phyloP scores from a whole-genome alignment of 2,113 vertebrate species.

The Charina bottae region DNA sequence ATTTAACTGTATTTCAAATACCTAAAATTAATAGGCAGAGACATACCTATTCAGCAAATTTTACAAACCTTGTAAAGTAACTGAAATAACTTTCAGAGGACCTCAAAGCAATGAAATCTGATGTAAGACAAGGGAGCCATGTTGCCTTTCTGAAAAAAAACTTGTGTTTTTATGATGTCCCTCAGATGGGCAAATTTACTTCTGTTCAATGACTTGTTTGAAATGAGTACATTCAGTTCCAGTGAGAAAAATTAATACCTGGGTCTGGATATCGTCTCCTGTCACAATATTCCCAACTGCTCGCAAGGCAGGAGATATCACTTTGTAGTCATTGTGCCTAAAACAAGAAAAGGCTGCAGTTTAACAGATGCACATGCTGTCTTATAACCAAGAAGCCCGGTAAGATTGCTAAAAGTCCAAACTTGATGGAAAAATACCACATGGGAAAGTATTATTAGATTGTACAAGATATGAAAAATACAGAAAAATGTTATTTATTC shows the following conservation, averaged over 20 bases:
- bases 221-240: not conserved
- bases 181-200: not conserved
- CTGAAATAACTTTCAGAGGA: not conserved
- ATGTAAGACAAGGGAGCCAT: not conserved
- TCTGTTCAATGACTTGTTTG: not conserved
- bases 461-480: not conserved
- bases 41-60: not conserved
- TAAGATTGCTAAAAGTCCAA: not conserved
- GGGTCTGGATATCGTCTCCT: slow-evolving; percentile 96
- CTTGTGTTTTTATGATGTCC: not conserved
- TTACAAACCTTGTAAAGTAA: not conserved
- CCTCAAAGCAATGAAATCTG: not conserved
- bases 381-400: slow-evolving; percentile 20
- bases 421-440: not conserved
- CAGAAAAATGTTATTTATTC: not conserved
- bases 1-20: not conserved
- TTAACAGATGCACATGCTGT: not conserved
- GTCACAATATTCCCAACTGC: slow-evolving; percentile 98
- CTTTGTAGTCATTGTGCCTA: slow-evolving; percentile 97
- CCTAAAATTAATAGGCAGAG: not conserved
- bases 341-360: slow-evolving; percentile 53
- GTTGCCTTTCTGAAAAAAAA: not conserved
- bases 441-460: not conserved
- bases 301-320: slow-evolving; percentile 93
- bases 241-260: slow-evolving; percentile 73